Percentiles rank a stretch among this genome's conserved stretches.
Evolutionary conservation across 2,113 vertebrate genomes (phyloP).

Genomic region (Mobula birostris): DNA sequence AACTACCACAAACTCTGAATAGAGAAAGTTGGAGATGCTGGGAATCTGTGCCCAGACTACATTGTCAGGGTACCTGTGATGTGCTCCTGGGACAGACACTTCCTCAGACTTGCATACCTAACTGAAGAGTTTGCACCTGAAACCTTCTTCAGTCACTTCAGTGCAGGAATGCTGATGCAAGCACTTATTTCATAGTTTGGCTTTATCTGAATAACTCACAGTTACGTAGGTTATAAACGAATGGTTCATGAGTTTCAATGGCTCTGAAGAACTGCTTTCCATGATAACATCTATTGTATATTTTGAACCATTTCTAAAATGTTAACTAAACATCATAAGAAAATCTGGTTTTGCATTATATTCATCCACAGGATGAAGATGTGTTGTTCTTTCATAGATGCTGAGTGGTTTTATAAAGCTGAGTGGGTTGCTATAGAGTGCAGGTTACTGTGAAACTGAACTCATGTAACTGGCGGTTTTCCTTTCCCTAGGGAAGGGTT

Average conservation of each 20-base stretch:
- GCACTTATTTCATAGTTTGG: not conserved
- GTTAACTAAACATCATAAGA: not conserved
- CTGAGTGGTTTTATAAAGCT: not conserved
- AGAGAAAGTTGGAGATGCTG: not conserved
- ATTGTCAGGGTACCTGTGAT: not conserved
- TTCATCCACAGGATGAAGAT: not conserved
- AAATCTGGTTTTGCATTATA: not conserved
- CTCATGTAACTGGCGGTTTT: not conserved
- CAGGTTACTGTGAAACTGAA: not conserved
- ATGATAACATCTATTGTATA: not conserved
- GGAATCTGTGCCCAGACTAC: not conserved
- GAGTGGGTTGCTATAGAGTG: not conserved
- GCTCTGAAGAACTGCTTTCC: not conserved
- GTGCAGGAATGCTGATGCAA: not conserved
- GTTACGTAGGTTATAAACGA: not conserved
- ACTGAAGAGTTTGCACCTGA: not conserved
- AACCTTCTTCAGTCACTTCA: not conserved
- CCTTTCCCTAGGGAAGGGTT: not conserved
- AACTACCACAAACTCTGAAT: not conserved
- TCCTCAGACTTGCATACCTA: not conserved
- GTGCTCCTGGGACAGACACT: not conserved
- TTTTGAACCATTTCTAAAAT: not conserved
- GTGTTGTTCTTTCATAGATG: not conserved
- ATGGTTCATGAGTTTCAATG: not conserved
- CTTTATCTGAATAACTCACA: not conserved